Percentiles rank a stretch among this genome's conserved stretches.
These are phyloP conservation scores for Turdus rufiventris DNA, from an alignment of 2,113 vertebrate species.

Conservation along the genomic window DNA sequence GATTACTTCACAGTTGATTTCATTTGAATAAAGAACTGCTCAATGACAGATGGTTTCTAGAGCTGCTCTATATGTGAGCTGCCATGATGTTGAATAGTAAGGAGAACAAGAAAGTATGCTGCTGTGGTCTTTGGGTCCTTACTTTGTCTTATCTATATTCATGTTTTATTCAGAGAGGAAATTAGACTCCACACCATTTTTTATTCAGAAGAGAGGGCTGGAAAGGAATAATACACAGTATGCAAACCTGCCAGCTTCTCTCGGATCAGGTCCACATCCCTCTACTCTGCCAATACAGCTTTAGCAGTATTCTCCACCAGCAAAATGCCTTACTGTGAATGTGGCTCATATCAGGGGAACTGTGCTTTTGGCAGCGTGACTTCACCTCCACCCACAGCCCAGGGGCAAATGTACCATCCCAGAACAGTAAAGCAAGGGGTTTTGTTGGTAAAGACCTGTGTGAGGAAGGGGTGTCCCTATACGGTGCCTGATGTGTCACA, in stretches of 20 bases:
- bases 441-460: not conserved
- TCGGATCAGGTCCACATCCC: conserved; percentile 7
- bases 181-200: conserved; percentile 61
- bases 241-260: conserved; percentile 50
- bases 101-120: conserved; percentile 50
- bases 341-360: not conserved
- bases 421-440: not conserved
- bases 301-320: not conserved
- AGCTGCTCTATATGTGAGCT: conserved; percentile 60
- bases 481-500: not conserved
- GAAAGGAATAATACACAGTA: conserved; percentile 39
- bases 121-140: conserved; percentile 42
- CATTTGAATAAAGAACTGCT: conserved; percentile 59
- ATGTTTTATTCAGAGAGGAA: conserved; percentile 70
- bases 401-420: not conserved
- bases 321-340: not conserved
- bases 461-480: not conserved
- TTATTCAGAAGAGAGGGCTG: conserved; percentile 63
- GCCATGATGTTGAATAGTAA: conserved; percentile 63
- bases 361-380: not conserved
- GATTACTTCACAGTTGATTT: conserved; percentile 71
- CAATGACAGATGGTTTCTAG: conserved; percentile 68
- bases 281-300: conserved; percentile 2
- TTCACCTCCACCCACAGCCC: not conserved
- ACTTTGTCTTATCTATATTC: conserved; percentile 60